Evolutionary conservation across 2,797 vertebrate genomes (phyloP), one percentile per base, ranked within the genome.

Genomic region (Hydrocynus forskahlii): DNA sequence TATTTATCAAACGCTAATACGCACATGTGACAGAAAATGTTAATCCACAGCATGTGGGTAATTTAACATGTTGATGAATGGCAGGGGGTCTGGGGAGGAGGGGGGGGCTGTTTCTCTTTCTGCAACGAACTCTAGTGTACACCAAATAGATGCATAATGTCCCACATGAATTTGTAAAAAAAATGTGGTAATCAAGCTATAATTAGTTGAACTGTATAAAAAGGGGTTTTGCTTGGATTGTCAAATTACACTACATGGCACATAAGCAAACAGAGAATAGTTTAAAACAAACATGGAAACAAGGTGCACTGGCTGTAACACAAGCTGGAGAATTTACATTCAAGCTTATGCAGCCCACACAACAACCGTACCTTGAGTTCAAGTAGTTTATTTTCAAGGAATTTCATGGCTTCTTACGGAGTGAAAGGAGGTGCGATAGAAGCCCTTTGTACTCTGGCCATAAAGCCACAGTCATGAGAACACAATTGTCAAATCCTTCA

Each of bases 401-500:
- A 64, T 19, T 12, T 9, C 60, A 52, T 4, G 21, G 43, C 21
- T 38, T 74, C 62, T 14, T 40, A 19, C 17, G 55, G 1, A 19
- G 45, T 17, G 7, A 7, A 59, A n/a, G 14, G 40, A 55, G 8
- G 5, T 55, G 43, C 12, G 21, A 23, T 23, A 23, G 17, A 40
- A 12, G 29, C 25, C 29, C 25, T 74, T 71, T 55, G 19, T 43
- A 54, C 64, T 60, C 25, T 60, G 45, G 54, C 54, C 43, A 35
- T 62, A 13, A 7, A 38, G 21, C 55, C 64, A 35, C 9, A 64
- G 71, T 35, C 45, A 21, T 43, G 35, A 52, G 43, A 66, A 78
- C 21, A 45, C 25, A 21, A 38, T 8, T 50, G 40, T 23, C n/a
- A 25, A 69, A 88, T 67, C 25, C 83, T 88, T 73, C 57, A 88